Conservation (phyloP, 2,888 invertebrate genomes). For the Gortyna flavago region DNA sequence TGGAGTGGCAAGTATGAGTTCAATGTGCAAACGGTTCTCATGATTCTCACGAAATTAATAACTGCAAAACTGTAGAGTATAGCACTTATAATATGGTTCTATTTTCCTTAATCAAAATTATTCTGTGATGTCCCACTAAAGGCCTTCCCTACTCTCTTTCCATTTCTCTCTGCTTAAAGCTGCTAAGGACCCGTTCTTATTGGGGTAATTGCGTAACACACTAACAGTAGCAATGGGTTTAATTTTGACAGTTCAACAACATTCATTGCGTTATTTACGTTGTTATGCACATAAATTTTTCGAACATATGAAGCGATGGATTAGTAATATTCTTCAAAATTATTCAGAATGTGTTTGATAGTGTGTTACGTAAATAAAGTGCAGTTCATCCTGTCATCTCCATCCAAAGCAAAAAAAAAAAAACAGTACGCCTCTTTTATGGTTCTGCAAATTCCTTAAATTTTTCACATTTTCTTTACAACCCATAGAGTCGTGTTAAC, state of each 20-base stretch:
- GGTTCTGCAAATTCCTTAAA: background rate
- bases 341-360: no score
- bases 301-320: no score
- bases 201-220: no score
- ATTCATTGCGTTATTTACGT: no score
- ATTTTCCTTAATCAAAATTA: background rate
- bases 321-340: no score
- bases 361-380: no score
- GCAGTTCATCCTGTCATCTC: no score
- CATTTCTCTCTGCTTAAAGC: background rate
- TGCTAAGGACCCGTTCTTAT: background rate
- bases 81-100: background rate
- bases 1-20: background rate
- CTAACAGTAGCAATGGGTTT: no score
- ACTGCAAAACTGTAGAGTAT: background rate
- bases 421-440: background rate
- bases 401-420: no score
- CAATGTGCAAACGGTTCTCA: background rate
- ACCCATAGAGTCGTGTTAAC: constrained; percentile 1
- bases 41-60: background rate
- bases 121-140: background rate
- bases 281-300: no score
- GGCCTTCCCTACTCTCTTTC: background rate
- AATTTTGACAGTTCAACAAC: no score
- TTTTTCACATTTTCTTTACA: background rate